phyloP scores from a whole-genome alignment of 2,797 vertebrate genomes.

The Synaphobranchus kaupii region DNA sequence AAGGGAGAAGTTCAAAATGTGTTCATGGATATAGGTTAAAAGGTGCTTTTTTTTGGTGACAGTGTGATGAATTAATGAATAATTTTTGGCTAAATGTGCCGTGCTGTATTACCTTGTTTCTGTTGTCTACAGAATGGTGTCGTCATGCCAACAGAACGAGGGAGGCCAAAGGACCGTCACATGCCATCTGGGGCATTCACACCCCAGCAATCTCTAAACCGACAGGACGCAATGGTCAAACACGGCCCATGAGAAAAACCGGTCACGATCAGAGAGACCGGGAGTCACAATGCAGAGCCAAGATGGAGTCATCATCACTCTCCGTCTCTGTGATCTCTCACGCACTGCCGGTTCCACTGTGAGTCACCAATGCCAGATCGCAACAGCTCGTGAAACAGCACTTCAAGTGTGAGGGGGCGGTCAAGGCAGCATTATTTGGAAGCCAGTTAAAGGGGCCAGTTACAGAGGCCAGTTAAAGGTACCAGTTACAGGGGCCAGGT shows the following conservation, averaged over 20 bases:
- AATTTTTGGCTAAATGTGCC: neutral
- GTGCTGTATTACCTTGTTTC: neutral
- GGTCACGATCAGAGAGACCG: neutral
- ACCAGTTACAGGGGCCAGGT: too few species aligned
- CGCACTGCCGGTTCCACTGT: neutral
- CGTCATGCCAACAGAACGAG: neutral
- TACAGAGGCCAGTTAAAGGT: too few species aligned
- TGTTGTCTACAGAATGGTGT: neutral
- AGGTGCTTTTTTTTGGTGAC: neutral
- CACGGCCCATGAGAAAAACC: neutral
- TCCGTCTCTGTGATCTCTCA: neutral
- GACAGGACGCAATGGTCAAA: constrained; percentile 9
- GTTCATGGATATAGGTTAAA: neutral
- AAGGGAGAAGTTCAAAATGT: too few species aligned
- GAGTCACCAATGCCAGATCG: neutral
- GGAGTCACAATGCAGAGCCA: neutral
- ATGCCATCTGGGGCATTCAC: neutral
- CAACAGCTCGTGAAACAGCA: neutral
- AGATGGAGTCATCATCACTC: neutral
- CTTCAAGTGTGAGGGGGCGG: neutral
- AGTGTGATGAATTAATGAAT: neutral
- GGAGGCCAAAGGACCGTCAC: neutral
- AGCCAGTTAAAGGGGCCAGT: neutral
- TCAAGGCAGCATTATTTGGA: neutral
- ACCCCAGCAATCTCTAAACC: neutral